phyloP scores from a whole-genome alignment of 2,797 vertebrate species.

The Megaceryle alcyon region DNA sequence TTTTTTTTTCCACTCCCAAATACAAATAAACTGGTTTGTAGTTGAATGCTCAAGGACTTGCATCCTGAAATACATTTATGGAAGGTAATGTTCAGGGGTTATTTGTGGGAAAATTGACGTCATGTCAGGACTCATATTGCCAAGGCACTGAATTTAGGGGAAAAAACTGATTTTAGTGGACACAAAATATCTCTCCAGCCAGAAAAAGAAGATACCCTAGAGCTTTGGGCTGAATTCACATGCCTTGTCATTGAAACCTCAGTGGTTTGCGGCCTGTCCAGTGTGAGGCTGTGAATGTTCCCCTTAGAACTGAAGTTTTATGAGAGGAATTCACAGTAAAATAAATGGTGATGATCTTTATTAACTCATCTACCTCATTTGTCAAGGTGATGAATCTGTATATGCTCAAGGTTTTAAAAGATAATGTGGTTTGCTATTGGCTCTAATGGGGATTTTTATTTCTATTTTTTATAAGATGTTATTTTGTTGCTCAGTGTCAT shows the following conservation, averaged over 20 bases:
- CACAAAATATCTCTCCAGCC: not conserved
- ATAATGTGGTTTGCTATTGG: not conserved
- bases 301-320: not conserved
- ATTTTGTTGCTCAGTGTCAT: not conserved
- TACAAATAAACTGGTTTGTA: constrained; percentile 22
- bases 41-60: constrained; percentile 20
- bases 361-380: not conserved
- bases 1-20: not conserved
- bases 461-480: not conserved
- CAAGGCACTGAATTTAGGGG: not conserved
- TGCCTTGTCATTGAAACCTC: not conserved
- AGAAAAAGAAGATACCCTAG: not conserved
- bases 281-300: not conserved
- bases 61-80: not conserved
- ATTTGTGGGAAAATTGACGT: constrained; percentile 12
- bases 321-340: not conserved
- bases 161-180: not conserved
- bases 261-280: not conserved
- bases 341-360: constrained; percentile 8
- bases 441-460: not conserved
- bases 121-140: not conserved
- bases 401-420: not conserved
- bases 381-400: constrained; percentile 17
- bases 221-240: not conserved
- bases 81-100: constrained; percentile 14